Base-by-base conservation (phyloP, 2,113 vertebrate genomes). In the Clinocottus analis region DNA sequence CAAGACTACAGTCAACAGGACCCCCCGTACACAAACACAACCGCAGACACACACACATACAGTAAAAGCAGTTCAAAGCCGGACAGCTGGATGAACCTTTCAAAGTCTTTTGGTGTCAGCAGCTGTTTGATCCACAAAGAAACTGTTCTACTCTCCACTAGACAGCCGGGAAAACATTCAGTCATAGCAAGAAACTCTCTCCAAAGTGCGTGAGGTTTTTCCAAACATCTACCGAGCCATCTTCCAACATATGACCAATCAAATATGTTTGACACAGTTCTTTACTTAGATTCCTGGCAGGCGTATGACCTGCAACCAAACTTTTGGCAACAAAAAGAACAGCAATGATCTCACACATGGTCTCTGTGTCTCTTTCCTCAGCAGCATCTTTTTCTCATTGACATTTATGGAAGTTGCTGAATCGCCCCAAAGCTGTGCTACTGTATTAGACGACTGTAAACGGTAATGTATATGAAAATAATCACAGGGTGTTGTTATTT, bases 71-170 rank as follows among this genome's bases (percentile, higher is more conserved):
- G 68, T 83, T 84, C 72, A 85, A 76, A 83, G 82, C 37, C 11
- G 1, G 56, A 75, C 68, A 61, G 73, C 65, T 70, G 69, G 31
- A 75, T 27, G 64, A 56, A 58, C 33, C 23, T 17, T 59, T 76
- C 61, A 58, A 53, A 72, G 58, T 37, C 66, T 88, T n/a, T 85
- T 88, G 77, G 84, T 83, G 79, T 86, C 77, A 69, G 84, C 75
- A 65, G 51, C 65, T 47, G 75, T 85, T 84, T 77, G 72, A 87
- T 83, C 69, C 64, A 82, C 72, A 77, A 72, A 79, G 51, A 77
- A 78, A 39, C 2, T 58, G 67, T 70, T 64, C 4, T 27, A 21
- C 31, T 75, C 11, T 39, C 7, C 27, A 68, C 70, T 51, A 70
- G 27, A 58, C 14, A 33, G 17, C 27, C 29, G 71, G 17, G 59